Conservation (phyloP, 2,888 invertebrate species). For the Acholoe squamosa region DNA sequence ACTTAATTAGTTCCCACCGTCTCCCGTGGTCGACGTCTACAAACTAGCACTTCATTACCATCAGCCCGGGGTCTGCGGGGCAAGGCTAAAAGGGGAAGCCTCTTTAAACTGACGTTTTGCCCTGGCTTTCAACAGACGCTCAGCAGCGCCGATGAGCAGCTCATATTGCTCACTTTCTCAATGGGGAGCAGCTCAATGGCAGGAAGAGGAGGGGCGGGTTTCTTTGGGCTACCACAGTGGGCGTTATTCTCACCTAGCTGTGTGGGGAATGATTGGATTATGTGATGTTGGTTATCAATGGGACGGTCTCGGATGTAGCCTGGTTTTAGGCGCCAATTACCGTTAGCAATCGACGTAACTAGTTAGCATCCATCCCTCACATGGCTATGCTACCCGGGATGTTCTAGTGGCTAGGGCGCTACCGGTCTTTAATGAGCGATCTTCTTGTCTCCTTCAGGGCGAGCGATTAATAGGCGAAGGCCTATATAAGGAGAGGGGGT, state of each 20-base stretch:
- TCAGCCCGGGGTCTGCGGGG: neutral
- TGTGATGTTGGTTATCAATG: constrained; percentile 43
- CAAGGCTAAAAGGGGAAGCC: constrained; percentile 22
- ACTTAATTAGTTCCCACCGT: constrained; percentile 39
- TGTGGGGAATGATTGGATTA: constrained; percentile 22
- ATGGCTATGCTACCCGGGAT: neutral
- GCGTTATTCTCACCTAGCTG: constrained; percentile 14
- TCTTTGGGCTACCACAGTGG: neutral
- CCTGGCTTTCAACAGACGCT: neutral
- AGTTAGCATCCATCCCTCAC: constrained; percentile 50
- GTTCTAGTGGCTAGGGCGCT: neutral
- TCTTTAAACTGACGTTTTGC: constrained; percentile 3
- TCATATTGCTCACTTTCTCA: neutral
- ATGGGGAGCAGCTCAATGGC: neutral
- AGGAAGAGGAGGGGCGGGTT: neutral
- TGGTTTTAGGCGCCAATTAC: constrained; percentile 48
- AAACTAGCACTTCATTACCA: constrained; percentile 52
- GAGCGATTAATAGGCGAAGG: too few relatives aligned
- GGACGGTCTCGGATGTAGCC: neutral
- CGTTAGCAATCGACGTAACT: constrained; percentile 53
- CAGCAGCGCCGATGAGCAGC: neutral
- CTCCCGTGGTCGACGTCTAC: constrained; percentile 4
- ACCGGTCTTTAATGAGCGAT: constrained; percentile 22
- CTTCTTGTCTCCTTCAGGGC: neutral
- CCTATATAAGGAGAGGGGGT: too few relatives aligned